Evolutionary conservation across 1,140 invertebrate genomes (phyloP), one percentile per base, ranked within the genome.

Genomic region (Holotrichia oblita): DNA sequence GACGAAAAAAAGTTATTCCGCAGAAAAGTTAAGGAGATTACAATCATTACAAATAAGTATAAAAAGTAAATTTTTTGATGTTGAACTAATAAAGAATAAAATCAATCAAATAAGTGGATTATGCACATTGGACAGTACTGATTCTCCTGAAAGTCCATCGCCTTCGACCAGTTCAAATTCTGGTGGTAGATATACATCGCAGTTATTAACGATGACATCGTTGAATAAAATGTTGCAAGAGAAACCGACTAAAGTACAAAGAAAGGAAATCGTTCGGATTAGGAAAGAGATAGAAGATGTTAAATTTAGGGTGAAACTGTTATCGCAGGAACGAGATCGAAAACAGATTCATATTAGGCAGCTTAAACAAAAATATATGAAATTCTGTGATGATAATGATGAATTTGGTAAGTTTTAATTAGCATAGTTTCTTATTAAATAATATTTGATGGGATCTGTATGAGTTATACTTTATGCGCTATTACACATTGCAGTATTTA

Each of bases 1-100:
- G 84, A 89, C 94, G 59, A 90, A 91, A 73, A 89, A 89, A 0
- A 95, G 94, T 84, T 97, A 96, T 83, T 93, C 91, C 20, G 89
- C 95, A 9, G 91, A 90, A 20, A 94, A 94, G 80, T 86, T 97
- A 6, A 83, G 44, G 79, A 91, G 90, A 80, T 87, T 93, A 64
- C 90, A 91, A 81, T 88, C 88, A 41, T 85, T 91, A 42, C 88
- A 92, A 81, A 84, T 89, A 80, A 88, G 89, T n/a, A 91, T 92
- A 74, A 89, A 88, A 80, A 90, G 91, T 84, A 89, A 89, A 79
- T 86, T 86, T 48, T 81, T 88, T 40, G 89, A 89, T 78, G 90
- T 91, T 0, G 86, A 90, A 75, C 82, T 87, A 75, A 82, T 92
- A 20, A 87, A 89, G 79, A 85, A 88, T 48, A 87, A 89, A 80